Conservation (phyloP, 2,888 invertebrate species). For the Ischnura elegans region DNA sequence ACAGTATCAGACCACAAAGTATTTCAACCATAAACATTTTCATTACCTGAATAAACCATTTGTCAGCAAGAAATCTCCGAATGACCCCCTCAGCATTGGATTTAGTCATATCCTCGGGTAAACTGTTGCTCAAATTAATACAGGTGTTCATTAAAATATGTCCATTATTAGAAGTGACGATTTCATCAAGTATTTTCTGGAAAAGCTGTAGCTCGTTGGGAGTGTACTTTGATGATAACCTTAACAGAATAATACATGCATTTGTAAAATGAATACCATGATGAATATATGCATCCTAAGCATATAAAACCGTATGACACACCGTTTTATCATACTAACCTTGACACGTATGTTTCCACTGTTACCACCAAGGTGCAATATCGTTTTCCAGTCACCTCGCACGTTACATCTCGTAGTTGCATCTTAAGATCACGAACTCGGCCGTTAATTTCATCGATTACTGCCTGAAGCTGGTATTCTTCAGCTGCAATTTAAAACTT, state of each 20-base stretch:
- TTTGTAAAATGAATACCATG: too few species aligned
- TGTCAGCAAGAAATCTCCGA: constrained; percentile 19
- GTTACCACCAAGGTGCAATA: constrained; percentile 43
- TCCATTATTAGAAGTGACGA: constrained; percentile 32
- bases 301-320: neutral
- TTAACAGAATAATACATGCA: neutral
- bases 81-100: constrained; percentile 14
- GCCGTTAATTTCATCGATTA: constrained; percentile 54
- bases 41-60: constrained; percentile 34
- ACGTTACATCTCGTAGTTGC: constrained; percentile 4
- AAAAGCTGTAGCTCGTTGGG: constrained; percentile 40
- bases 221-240: neutral
- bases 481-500: neutral
- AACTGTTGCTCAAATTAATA: constrained; percentile 34
- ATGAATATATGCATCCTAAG: neutral
- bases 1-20: too few species aligned
- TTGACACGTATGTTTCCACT: constrained; percentile 25
- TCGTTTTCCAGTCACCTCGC: constrained; percentile 25
- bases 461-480: neutral
- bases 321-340: neutral
- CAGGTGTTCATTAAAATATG: neutral
- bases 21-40: too few species aligned
- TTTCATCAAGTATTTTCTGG: constrained; percentile 42
- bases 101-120: constrained; percentile 42
- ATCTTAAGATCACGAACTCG: constrained; percentile 44